phyloP scores from a whole-genome alignment of 2,113 vertebrate genomes.

The Toxotes chatareus region DNA sequence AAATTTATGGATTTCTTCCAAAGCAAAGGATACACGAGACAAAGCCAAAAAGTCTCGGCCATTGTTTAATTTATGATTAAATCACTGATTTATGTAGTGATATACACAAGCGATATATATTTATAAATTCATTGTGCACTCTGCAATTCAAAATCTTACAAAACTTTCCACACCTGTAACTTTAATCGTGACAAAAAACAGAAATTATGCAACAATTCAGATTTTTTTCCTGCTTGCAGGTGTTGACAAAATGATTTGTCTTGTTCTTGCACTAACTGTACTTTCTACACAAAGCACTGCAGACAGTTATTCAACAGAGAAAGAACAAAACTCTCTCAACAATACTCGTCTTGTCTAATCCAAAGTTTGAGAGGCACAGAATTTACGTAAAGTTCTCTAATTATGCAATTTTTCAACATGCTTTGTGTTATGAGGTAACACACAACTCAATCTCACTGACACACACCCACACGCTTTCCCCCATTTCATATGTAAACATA shows the following conservation, averaged over 20 bases:
- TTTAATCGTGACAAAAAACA: not conserved
- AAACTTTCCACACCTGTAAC: not conserved
- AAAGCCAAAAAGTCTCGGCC: not conserved
- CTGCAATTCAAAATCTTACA: not conserved
- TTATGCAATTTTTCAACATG: not conserved
- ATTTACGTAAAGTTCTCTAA: slow-evolving; percentile 25
- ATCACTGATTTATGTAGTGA: not conserved
- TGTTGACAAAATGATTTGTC: slow-evolving; percentile 14
- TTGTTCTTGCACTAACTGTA: not conserved
- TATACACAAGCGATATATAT: not conserved
- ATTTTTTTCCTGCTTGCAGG: slow-evolving; percentile 1
- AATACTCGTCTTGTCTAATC: not conserved
- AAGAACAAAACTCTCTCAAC: not conserved
- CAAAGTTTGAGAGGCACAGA: not conserved
- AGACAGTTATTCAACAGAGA: not conserved
- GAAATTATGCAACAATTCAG: slow-evolving; percentile 8
- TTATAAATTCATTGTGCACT: not conserved
- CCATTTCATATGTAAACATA: not conserved
- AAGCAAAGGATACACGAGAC: not conserved
- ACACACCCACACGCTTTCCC: not conserved
- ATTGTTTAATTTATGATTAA: slow-evolving; percentile 1
- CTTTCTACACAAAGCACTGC: not conserved
- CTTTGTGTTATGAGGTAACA: not conserved
- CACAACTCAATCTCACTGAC: not conserved
- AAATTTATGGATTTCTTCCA: slow-evolving; percentile 1